Evolutionary conservation across 2,888 invertebrate species (phyloP).

Genomic region (Caenorhabditis sp.): DNA sequence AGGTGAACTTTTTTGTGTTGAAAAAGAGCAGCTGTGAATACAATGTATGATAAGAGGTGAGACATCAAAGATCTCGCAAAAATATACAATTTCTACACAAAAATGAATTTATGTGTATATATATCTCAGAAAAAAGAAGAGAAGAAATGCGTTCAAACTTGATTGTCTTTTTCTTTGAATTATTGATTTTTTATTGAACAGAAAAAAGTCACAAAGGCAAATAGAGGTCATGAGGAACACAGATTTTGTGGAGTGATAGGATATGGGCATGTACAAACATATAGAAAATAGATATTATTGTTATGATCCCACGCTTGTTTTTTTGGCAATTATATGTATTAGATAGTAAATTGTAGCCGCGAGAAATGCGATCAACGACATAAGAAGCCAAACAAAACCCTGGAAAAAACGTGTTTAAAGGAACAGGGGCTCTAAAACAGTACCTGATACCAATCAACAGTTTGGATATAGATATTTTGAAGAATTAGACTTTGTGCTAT

Average conservation of each 20-base stretch:
- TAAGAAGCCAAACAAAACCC: constrained; percentile 66
- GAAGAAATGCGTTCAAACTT: neutral
- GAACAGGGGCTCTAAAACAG: neutral
- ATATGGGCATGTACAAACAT: neutral
- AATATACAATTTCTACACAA: no score
- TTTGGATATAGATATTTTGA: constrained; percentile 64
- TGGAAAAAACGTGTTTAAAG: constrained; percentile 22
- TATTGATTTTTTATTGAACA: neutral
- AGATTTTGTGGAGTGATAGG: neutral
- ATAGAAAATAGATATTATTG: neutral
- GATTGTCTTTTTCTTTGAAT: constrained; percentile 1
- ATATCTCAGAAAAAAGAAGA: neutral
- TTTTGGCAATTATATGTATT: constrained; percentile 58
- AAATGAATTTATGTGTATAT: no score
- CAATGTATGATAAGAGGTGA: neutral
- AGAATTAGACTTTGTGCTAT: constrained; percentile 60
- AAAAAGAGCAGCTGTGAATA: constrained; percentile 2
- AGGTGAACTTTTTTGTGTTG: neutral
- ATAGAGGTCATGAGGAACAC: neutral
- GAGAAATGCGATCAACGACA: constrained; percentile 50
- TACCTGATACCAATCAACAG: constrained; percentile 66
- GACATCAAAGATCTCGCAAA: neutral
- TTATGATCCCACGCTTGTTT: constrained; percentile 50
- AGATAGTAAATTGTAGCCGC: constrained; percentile 56
- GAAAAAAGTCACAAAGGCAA: neutral